A percentile compares a stretch with the other conserved stretches of the same genome.
Conservation (phyloP, 2,113 vertebrate genomes). For the Zingel zingel region DNA sequence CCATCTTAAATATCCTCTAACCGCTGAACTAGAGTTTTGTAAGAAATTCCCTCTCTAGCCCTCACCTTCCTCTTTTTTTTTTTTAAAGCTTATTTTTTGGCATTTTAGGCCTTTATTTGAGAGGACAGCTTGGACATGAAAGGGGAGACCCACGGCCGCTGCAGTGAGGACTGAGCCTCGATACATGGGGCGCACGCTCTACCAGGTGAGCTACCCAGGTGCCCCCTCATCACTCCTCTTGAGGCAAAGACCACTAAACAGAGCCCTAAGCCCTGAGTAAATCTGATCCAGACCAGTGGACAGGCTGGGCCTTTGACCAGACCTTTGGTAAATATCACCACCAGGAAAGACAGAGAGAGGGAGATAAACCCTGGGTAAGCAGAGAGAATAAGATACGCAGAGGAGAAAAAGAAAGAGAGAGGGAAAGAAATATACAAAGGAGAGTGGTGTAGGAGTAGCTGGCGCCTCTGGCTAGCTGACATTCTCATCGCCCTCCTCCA, state of each 20-base stretch:
- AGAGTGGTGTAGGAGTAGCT: slow-evolving; percentile 18
- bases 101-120: no score
- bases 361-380: slow-evolving; percentile 30
- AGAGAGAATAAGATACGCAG: slow-evolving; percentile 5
- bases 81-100: no score
- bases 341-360: slow-evolving; percentile 11
- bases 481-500: slow-evolving; percentile 3
- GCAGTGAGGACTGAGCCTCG: no score
- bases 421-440: slow-evolving; percentile 14
- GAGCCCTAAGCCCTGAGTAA: slow-evolving; percentile 34
- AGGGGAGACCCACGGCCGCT: no score
- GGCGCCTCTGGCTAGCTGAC: slow-evolving; percentile 26
- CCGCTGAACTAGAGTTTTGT: slow-evolving; percentile 44
- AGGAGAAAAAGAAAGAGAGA: not conserved
- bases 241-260: slow-evolving; percentile 38
- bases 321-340: slow-evolving; percentile 59
- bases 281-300: slow-evolving; percentile 54
- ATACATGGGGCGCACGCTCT: no score
- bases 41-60: slow-evolving; percentile 49
- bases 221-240: not conserved
- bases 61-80: slow-evolving; percentile 19
- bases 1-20: slow-evolving; percentile 42
- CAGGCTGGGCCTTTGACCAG: slow-evolving; percentile 42
- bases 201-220: no score
- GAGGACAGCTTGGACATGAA: no score